Evolutionary conservation across 2,888 invertebrate species (phyloP).

Genomic region (Ephialtes manifestator): DNA sequence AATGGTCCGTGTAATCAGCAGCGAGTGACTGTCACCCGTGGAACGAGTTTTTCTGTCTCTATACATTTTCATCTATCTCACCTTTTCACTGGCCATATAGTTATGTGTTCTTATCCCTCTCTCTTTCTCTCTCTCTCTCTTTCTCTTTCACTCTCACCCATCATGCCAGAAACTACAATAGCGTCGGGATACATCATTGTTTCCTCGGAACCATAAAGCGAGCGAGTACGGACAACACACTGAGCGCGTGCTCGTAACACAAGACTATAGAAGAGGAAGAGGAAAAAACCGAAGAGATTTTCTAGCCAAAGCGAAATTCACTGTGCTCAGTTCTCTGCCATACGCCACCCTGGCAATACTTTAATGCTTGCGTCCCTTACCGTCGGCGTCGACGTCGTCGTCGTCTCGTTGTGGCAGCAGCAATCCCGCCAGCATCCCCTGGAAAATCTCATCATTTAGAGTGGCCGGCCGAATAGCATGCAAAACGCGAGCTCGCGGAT

Average conservation of each 20-base stretch:
- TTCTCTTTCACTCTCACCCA: constrained; percentile 17
- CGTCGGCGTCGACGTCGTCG: constrained; percentile 38
- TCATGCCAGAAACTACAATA: constrained; percentile 74
- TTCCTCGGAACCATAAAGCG: constrained; percentile 76
- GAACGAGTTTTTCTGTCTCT: constrained; percentile 64
- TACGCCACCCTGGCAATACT: constrained; percentile 78
- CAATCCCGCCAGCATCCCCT: constrained; percentile 39
- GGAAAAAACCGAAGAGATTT: constrained; percentile 14
- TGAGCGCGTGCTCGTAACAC: constrained; percentile 34
- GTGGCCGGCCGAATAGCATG: constrained; percentile 76
- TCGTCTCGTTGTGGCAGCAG: constrained; percentile 4
- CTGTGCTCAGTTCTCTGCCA: constrained; percentile 30
- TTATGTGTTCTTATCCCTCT: constrained; percentile 21
- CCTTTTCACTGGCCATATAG: constrained; percentile 43
- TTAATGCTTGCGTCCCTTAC: constrained; percentile 74
- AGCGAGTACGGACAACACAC: constrained; percentile 32
- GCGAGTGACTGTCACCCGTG: constrained; percentile 83
- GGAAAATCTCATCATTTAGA: constrained; percentile 84
- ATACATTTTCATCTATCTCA: constrained; percentile 57
- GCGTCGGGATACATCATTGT: constrained; percentile 82
- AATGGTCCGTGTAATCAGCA: constrained; percentile 85
- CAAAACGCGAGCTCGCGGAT: constrained; percentile 49
- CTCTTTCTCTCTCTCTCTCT: constrained; percentile 40
- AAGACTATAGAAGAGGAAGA: constrained; percentile 11
- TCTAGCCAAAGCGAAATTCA: constrained; percentile 73